These are phyloP conservation scores for Hippoglossus hippoglossus DNA, from an alignment of 2,797 vertebrate species.

Conservation along the genomic window DNA sequence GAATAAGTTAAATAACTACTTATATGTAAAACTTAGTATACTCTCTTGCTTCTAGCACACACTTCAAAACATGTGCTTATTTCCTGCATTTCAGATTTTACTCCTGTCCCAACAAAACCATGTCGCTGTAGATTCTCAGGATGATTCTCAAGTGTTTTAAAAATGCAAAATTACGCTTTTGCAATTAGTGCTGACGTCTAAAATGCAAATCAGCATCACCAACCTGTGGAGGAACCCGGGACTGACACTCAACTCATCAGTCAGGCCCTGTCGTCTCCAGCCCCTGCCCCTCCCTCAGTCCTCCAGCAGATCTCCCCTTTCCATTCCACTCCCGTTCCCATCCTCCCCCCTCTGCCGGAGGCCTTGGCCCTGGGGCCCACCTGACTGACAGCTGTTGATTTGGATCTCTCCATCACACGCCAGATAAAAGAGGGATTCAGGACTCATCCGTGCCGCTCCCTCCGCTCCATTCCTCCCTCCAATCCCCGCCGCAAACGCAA, in stretches of 20 bases:
- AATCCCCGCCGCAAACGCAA: slow-evolving; percentile 56
- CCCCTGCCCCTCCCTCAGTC: background rate
- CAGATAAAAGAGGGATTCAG: slow-evolving; percentile 77
- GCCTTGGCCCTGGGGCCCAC: slow-evolving; percentile 68
- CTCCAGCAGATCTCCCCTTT: slow-evolving; percentile 25
- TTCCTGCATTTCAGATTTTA: no score
- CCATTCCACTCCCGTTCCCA: slow-evolving; percentile 4
- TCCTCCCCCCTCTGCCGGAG: slow-evolving; percentile 49
- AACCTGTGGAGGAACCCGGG: slow-evolving; percentile 45
- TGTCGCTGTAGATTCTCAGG: no score
- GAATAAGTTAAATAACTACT: no score
- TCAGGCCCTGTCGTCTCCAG: slow-evolving; percentile 47
- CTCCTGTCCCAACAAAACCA: no score
- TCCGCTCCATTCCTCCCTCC: slow-evolving; percentile 33
- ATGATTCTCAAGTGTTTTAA: no score
- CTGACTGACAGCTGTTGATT: slow-evolving; percentile 82
- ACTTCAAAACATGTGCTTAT: no score
- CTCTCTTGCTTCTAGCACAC: no score
- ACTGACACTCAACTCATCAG: slow-evolving; percentile 60
- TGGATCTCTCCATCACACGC: slow-evolving; percentile 75
- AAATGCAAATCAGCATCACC: slow-evolving; percentile 12
- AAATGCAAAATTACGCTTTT: no score
- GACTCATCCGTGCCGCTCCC: slow-evolving; percentile 64
- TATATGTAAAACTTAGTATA: no score
- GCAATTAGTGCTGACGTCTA: background rate